Percentiles rank a stretch among this genome's conserved stretches.
phyloP scores from a whole-genome alignment of 2,113 vertebrate species.

The Notarius lentiginosus region DNA sequence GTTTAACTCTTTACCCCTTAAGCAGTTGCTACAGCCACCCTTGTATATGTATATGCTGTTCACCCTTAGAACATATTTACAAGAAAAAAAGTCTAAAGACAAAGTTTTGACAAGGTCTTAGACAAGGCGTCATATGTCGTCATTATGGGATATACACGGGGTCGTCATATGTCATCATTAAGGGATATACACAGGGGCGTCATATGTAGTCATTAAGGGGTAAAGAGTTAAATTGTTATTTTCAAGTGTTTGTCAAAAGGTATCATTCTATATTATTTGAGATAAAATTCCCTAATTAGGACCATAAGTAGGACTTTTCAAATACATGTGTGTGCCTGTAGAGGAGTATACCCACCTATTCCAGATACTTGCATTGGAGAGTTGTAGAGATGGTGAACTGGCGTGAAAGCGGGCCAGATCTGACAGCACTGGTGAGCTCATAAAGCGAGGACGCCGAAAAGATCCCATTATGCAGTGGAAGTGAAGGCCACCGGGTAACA shows the following conservation, averaged over 20 bases:
- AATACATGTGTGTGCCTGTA: neutral
- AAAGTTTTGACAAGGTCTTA: no score
- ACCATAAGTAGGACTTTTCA: neutral
- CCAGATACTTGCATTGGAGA: slow-evolving; percentile 88
- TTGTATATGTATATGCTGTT: no score
- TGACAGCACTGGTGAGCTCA: slow-evolving; percentile 94
- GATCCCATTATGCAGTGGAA: slow-evolving; percentile 68
- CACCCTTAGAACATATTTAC: no score
- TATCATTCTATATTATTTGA: neutral
- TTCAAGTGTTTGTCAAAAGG: neutral
- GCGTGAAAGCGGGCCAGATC: slow-evolving; percentile 83
- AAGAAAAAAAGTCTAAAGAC: no score
- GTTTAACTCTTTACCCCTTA: no score
- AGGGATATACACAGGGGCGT: no score
- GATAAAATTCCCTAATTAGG: no score
- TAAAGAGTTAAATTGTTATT: neutral
- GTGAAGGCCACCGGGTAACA: slow-evolving; percentile 4
- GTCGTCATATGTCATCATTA: no score
- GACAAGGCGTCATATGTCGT: no score
- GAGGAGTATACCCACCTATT: slow-evolving; percentile 79
- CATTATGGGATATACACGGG: no score
- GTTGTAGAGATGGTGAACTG: slow-evolving; percentile 71
- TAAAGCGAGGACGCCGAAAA: slow-evolving; percentile 80
- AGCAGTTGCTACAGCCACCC: no score
- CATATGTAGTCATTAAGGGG: no score